A percentile compares a stretch with the other conserved stretches of the same genome.
Conservation (phyloP, 1,140 invertebrate species). For the Leptopilina boulardi region DNA sequence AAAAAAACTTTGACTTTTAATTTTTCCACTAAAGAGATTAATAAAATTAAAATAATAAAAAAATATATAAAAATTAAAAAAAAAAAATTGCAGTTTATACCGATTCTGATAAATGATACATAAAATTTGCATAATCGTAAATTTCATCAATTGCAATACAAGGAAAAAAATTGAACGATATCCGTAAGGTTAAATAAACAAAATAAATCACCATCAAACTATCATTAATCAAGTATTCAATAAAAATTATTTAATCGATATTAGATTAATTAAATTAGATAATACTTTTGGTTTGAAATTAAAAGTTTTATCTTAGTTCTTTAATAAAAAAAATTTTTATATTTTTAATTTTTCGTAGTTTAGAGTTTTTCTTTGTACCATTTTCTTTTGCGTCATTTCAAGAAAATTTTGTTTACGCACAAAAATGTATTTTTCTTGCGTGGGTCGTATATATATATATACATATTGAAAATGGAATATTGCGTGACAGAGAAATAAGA, state of each 20-base stretch:
- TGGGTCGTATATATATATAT: not conserved
- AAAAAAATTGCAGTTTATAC: not conserved
- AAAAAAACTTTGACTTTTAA: not conserved
- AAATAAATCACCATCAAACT: not conserved
- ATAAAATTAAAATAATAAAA: too few relatives aligned
- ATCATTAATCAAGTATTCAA: slow-evolving; percentile 34
- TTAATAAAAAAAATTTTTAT: too few relatives aligned
- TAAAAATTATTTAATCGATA: slow-evolving; percentile 41
- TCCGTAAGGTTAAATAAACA: not conserved
- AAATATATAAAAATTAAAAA: too few relatives aligned
- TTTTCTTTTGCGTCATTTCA: too few relatives aligned
- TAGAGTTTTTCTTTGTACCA: too few relatives aligned
- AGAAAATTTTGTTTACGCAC: not conserved
- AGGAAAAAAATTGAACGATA: not conserved
- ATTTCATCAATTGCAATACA: not conserved
- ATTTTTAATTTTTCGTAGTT: too few relatives aligned
- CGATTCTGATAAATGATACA: not conserved
- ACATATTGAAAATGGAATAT: not conserved
- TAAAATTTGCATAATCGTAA: not conserved
- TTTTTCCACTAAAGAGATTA: too few relatives aligned
- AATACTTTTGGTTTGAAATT: too few relatives aligned
- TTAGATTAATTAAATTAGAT: slow-evolving; percentile 30
- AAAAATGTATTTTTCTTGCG: not conserved
- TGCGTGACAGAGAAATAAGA: not conserved
- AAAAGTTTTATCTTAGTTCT: too few relatives aligned